phyloP scores from a whole-genome alignment of 1,140 invertebrate genomes.

The Tachypleus tridentatus region DNA sequence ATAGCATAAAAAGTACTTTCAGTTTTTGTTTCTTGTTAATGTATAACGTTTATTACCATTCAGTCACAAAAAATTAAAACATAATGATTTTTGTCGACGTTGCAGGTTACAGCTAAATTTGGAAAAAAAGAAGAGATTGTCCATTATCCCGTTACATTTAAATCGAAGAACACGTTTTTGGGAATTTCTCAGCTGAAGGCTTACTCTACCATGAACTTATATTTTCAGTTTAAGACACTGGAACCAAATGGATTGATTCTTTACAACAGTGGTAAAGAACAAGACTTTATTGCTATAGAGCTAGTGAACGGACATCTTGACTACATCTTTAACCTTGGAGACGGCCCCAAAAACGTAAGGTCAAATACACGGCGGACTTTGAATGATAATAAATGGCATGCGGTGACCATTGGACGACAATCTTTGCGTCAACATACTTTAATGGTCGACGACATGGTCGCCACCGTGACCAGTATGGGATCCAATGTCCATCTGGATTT shows the following conservation, averaged over 20 bases:
- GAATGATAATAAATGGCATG: slow-evolving; percentile 91
- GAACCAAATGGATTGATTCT: slow-evolving; percentile 83
- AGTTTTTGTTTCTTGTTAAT: too few species aligned
- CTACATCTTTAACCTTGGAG: slow-evolving; percentile 82
- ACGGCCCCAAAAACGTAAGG: slow-evolving; percentile 70
- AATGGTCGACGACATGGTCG: slow-evolving; percentile 78
- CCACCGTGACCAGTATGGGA: slow-evolving; percentile 61
- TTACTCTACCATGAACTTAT: slow-evolving; percentile 75
- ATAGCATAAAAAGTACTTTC: too few species aligned
- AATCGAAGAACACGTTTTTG: slow-evolving; percentile 79
- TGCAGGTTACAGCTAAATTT: slow-evolving; percentile 61
- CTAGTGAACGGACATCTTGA: slow-evolving; percentile 84
- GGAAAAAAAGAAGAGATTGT: slow-evolving; percentile 52
- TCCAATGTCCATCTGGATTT: slow-evolving; percentile 72
- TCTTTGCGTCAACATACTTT: slow-evolving; percentile 75
- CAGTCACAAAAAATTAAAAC: too few species aligned
- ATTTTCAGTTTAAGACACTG: slow-evolving; percentile 84
- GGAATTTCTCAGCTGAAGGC: slow-evolving; percentile 76
- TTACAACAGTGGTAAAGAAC: slow-evolving; percentile 73
- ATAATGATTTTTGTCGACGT: background rate
- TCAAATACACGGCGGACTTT: slow-evolving; percentile 61
- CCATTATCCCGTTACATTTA: slow-evolving; percentile 82
- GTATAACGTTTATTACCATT: too few species aligned
- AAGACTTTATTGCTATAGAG: slow-evolving; percentile 87
- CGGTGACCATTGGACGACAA: slow-evolving; percentile 75